A percentile compares a stretch with the other conserved stretches of the same genome.
Evolutionary conservation across 2,888 invertebrate species (phyloP).

Genomic region (Ferrisia virgata): DNA sequence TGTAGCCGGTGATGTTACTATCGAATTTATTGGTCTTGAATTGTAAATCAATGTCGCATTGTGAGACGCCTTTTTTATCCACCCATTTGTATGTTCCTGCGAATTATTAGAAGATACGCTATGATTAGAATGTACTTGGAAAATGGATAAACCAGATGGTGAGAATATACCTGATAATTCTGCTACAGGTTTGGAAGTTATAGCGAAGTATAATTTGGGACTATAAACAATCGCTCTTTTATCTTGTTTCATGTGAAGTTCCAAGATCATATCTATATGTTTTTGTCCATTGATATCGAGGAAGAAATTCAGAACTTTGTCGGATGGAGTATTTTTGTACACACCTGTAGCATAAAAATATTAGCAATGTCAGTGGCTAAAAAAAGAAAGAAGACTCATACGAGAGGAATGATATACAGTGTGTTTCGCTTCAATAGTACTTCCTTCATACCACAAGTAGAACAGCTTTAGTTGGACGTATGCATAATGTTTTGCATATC

Average conservation of each 20-base stretch:
- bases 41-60: conserved; percentile 71
- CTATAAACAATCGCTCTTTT: conserved; percentile 67
- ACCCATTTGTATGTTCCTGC: conserved; percentile 62
- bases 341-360: conserved; percentile 55
- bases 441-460: too few species aligned
- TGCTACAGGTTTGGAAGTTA: conserved; percentile 70
- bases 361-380: too few species aligned
- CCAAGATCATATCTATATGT: conserved; percentile 65
- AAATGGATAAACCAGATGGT: neutral
- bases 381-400: too few species aligned
- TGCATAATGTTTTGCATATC: too few species aligned
- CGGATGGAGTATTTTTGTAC: conserved; percentile 67
- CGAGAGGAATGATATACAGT: too few species aligned
- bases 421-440: too few species aligned
- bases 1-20: conserved; percentile 70
- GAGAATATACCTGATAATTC: conserved; percentile 62
- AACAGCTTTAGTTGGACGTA: too few species aligned
- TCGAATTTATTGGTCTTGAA: conserved; percentile 75
- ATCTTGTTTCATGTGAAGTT: conserved; percentile 60
- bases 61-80: conserved; percentile 68
- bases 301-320: conserved; percentile 67
- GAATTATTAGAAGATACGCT: conserved; percentile 49
- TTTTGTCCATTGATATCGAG: conserved; percentile 71
- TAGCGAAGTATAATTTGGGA: conserved; percentile 68
- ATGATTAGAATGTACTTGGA: neutral